These are phyloP conservation scores for Rambutsinella grinnellia DNA, from an alignment of 2,888 invertebrate genomes.

Conservation along the genomic window DNA sequence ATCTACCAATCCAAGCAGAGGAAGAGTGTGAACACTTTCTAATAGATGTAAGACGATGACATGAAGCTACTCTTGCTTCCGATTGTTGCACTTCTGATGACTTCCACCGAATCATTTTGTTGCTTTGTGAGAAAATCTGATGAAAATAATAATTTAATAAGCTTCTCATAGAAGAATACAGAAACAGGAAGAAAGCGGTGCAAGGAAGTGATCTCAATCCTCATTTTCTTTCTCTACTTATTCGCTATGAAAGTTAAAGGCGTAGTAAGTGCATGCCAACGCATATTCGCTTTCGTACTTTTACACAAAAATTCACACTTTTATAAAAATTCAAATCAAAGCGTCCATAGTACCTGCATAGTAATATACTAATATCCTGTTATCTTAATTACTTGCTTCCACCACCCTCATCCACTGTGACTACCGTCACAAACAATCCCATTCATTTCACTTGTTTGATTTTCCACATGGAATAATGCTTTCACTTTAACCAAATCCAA, in stretches of 20 bases:
- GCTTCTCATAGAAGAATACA: background rate
- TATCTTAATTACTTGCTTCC: too few species aligned
- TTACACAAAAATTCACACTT: background rate
- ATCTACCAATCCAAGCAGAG: slow-evolving; percentile 9
- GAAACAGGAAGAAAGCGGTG: background rate
- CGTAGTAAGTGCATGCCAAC: slow-evolving; percentile 38
- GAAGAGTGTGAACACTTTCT: slow-evolving; percentile 17
- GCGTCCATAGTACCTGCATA: too few species aligned
- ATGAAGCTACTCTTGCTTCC: background rate
- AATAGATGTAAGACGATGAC: background rate
- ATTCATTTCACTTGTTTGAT: background rate
- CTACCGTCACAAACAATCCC: background rate
- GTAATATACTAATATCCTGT: background rate
- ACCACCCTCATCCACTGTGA: background rate
- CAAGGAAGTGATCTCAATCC: background rate
- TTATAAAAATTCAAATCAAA: background rate
- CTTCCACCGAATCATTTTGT: slow-evolving; percentile 54
- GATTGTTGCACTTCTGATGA: background rate
- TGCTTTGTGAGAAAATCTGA: slow-evolving; percentile 23
- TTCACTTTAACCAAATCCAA: background rate
- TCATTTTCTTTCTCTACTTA: background rate
- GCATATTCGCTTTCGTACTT: slow-evolving; percentile 16
- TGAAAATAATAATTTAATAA: slow-evolving; percentile 16
- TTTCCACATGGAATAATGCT: background rate
- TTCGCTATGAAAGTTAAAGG: background rate